Evolutionary conservation across 2,113 vertebrate species (phyloP).

Genomic region (Octodon degus): DNA sequence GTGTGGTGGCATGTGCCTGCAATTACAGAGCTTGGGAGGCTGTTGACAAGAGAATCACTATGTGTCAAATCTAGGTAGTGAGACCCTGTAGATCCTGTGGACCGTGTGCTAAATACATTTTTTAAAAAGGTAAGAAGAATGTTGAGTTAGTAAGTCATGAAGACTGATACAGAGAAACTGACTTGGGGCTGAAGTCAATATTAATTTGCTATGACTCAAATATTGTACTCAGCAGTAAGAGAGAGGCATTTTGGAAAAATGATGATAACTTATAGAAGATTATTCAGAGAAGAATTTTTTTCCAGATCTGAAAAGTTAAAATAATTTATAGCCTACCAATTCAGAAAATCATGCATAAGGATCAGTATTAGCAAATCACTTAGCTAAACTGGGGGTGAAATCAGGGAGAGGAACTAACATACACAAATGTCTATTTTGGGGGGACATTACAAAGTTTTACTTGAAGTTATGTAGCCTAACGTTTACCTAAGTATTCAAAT

Average conservation of each 20-base stretch:
- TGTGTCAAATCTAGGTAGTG: too few species aligned
- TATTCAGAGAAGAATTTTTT: neutral
- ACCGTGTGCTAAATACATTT: too few species aligned
- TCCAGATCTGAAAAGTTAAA: neutral
- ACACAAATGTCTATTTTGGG: neutral
- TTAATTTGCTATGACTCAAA: neutral
- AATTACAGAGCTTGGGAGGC: too few species aligned
- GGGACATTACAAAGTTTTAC: neutral
- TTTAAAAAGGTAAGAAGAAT: neutral
- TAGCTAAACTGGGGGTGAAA: neutral
- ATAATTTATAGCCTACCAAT: neutral
- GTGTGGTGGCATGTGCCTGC: too few species aligned
- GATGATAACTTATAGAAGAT: neutral
- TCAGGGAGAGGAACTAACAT: neutral
- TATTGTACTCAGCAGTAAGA: neutral
- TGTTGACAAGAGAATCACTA: too few species aligned
- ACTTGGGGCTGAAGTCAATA: neutral
- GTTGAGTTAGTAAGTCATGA: accelerated
- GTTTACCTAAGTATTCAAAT: neutral
- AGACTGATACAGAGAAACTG: neutral
- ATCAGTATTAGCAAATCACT: neutral
- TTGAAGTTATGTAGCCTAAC: neutral
- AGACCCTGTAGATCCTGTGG: too few species aligned
- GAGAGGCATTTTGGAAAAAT: neutral
- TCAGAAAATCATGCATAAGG: neutral